Percentiles rank a stretch among this genome's conserved stretches.
Evolutionary conservation across 2,797 vertebrate genomes (phyloP).

Genomic region (Geotrypetes seraphini): DNA sequence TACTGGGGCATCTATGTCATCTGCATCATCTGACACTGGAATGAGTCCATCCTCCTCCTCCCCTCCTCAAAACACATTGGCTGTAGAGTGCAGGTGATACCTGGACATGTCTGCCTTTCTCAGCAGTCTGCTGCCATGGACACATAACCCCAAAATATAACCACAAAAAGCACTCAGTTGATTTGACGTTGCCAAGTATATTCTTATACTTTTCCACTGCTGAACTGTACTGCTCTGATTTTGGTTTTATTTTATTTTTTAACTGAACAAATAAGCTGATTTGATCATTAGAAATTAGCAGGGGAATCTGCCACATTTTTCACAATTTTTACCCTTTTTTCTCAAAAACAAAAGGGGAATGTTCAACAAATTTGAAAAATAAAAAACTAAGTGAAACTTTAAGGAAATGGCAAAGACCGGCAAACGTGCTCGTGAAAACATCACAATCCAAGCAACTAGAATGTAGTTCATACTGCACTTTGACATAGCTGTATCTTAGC

Average conservation of each 20-base stretch:
- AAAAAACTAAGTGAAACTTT: conserved; percentile 52
- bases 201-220: conserved; percentile 49
- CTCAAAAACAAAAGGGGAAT: conserved; percentile 55
- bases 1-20: conserved; percentile 85
- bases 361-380: conserved; percentile 43
- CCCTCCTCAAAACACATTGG: conserved; percentile 86
- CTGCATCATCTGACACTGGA: conserved; percentile 87
- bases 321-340: conserved; percentile 38
- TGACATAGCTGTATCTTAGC: conserved; percentile 34
- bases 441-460: conserved; percentile 30
- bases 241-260: conserved; percentile 44
- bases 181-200: conserved; percentile 61
- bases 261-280: conserved; percentile 46
- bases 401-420: conserved; percentile 37
- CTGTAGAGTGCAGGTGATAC: conserved; percentile 96
- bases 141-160: conserved; percentile 53
- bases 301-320: conserved; percentile 46
- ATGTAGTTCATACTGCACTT: conserved; percentile 49
- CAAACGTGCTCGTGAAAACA: conserved; percentile 45
- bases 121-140: conserved; percentile 66
- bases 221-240: conserved; percentile 42
- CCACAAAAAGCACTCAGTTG: conserved; percentile 73
- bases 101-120: conserved; percentile 45
- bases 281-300: conserved; percentile 57
- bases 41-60: conserved; percentile 92